Evolutionary conservation across 1,140 invertebrate genomes (phyloP), one percentile per base, ranked within the genome.

Genomic region (Zaprionus capensis): DNA sequence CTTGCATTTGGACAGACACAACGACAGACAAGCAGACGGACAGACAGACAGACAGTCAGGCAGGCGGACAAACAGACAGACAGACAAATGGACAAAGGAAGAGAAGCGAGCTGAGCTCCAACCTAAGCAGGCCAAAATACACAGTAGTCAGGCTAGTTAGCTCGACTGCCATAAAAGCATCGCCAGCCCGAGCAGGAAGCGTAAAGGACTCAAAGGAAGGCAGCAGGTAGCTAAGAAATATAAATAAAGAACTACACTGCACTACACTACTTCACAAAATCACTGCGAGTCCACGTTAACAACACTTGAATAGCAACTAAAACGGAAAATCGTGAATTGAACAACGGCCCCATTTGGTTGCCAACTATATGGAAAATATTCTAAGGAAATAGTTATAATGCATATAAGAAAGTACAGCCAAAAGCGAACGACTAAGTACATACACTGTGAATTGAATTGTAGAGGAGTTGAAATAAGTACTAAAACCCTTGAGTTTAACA

Each of bases 1-100:
- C 81, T 90, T 88, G 84, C 67, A 49, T 70, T 75, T 71, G 72
- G 72, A 84, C 67, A 72, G 82, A 72, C 78, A 79, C 67, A 81
- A 11, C n/a, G 62, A 68, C 63, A 67, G 65, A 34, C 36, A 26
- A 34, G 63, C 46, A 44, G 36, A 7, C 24, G 56, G 53, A 22
- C 36, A 46, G n/a, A 62, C 56, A 22, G 67, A 64, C 17, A 31
- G 34, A 66, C 63, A 72, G 76, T 71, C 67, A 75, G 77, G 68
- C 15, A 17, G 20, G 38, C 36, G 24, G 22, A 24, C 64, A 31
- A 14, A 56, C 55, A 26, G 49, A 5, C 26, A 38, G 58, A 38
- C 31, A n/a, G 34, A 55, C 49, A 61, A 55, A 64, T 41, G 17
- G 46, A 49, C 46, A 49, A 49, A 57, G 63, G 14, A 57, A 34